These are phyloP conservation scores for Anadara kagoshimensis DNA, from an alignment of 1,140 invertebrate genomes.

Conservation along the genomic window DNA sequence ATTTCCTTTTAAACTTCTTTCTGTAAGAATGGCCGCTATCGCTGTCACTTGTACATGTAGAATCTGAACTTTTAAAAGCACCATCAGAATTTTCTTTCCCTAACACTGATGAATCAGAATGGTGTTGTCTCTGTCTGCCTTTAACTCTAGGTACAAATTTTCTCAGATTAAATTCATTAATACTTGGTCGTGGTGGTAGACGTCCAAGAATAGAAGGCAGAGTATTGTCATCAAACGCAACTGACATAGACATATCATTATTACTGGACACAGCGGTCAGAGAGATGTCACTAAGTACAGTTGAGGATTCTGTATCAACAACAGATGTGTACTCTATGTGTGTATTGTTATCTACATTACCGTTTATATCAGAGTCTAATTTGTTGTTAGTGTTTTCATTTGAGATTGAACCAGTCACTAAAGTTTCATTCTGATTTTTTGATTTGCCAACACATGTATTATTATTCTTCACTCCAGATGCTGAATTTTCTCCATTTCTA, in stretches of 20 bases:
- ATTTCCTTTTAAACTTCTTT: no score
- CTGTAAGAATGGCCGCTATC: no score
- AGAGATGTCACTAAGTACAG: neutral
- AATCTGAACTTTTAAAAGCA: no score
- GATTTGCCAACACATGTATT: no score
- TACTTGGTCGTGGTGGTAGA: conserved; percentile 45
- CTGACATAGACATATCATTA: conserved; percentile 54
- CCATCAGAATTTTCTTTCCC: no score
- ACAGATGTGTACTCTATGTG: neutral
- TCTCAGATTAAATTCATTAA: conserved; percentile 54
- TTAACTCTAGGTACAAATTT: neutral
- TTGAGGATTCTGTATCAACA: conserved; percentile 7
- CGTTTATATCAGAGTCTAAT: neutral
- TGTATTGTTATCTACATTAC: neutral
- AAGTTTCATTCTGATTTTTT: no score
- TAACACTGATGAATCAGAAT: conserved; percentile 9
- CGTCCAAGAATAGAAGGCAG: conserved; percentile 4
- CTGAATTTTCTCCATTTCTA: neutral
- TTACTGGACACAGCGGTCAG: conserved; percentile 2
- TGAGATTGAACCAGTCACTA: no score
- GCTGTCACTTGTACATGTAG: no score
- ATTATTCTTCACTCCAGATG: no score
- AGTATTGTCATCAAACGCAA: conserved; percentile 45
- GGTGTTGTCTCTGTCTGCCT: no score
- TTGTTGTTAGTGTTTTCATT: no score